Percentiles rank a stretch among this genome's conserved stretches.
These are phyloP conservation scores for Pelecanus crispus DNA, from an alignment of 2,113 vertebrate genomes.

Conservation along the genomic window DNA sequence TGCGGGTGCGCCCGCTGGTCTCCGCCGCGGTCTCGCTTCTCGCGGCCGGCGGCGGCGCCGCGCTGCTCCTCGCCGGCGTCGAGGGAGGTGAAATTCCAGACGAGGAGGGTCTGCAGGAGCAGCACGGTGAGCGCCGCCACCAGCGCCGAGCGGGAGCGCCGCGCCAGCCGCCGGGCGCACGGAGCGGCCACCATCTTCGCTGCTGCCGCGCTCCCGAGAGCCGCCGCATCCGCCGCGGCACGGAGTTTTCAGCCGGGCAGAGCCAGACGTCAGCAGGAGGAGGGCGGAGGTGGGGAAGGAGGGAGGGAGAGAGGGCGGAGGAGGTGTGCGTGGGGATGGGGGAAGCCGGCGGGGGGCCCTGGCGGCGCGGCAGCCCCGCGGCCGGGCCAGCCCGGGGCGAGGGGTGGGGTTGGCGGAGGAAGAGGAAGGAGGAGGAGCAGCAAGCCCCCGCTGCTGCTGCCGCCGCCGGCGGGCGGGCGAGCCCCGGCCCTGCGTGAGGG, in stretches of 20 bases:
- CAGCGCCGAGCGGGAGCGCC: conserved; percentile 87
- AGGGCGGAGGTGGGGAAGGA: conserved; percentile 52
- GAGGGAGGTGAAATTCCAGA: conserved; percentile 93
- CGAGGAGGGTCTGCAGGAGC: conserved; percentile 89
- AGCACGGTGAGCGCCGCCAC: conserved; percentile 87
- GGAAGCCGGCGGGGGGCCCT: conserved; percentile 1
- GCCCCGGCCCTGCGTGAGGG: neutral
- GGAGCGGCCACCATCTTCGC: conserved; percentile 80
- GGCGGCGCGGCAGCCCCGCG: neutral
- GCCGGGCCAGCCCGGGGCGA: neutral
- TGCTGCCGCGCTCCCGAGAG: conserved; percentile 46
- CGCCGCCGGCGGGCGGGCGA: neutral
- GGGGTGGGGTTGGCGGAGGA: neutral
- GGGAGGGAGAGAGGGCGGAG: neutral
- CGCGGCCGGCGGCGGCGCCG: conserved; percentile 69
- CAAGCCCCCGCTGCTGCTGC: neutral
- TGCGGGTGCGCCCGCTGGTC: conserved; percentile 68
- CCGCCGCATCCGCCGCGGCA: conserved; percentile 67
- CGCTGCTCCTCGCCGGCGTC: conserved; percentile 82
- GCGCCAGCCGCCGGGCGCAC: conserved; percentile 87
- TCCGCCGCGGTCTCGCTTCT: conserved; percentile 67
- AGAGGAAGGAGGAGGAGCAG: neutral
- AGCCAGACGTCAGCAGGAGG: conserved; percentile 75
- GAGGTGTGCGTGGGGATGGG: neutral
- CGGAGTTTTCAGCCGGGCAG: conserved; percentile 73